Evolutionary conservation across 2,113 vertebrate genomes (phyloP), one percentile per base, ranked within the genome.

Genomic region (Acrocephalus kingi): DNA sequence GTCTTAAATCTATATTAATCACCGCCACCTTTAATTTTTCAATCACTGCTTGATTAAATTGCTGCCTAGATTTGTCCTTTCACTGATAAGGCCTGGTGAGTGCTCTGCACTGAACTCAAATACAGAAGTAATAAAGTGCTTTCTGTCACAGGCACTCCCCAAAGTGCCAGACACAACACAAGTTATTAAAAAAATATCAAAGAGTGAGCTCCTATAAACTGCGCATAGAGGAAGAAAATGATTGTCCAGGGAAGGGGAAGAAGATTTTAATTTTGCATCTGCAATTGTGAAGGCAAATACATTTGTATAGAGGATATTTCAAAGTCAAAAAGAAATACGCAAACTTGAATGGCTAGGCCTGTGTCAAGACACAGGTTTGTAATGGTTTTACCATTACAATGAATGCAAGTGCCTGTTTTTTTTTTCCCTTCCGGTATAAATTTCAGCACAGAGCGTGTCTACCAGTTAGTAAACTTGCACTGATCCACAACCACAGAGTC

Each of bases 11-110:
- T 71, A 69, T 94, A 89, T 94, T 94, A 94, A 96, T 96, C 93
- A 96, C 27, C 0, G 0, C 56, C 52, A 96, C 72, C 71, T 95
- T 85, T 97, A 97, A 92, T 96, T 97, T 96, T 92, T 95, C 92
- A 94, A 86, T 90, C 92, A 73, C 52, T 61, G 37, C 96, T 95
- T 96, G 94, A 97, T 97, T 94, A 96, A 97, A 96, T 96, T 90
- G 72, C 85, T 90, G 62, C 80, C 52, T 92, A 33, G 72, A 89
- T 81, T 85, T 6, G 2, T 92, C 55, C 67, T 94, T 91, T 95
- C 56, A 52, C 71, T 66, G 79, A n/a, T 78, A 52, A 37, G 59
- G 35, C 82, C 59, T 87, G 74, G 87, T 25, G n/a, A 82, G 79
- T 4, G 1, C 71, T 94, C 84, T 94, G 73, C 66, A 74, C 45